phyloP scores from a whole-genome alignment of 2,888 invertebrate genomes.

The Oligia strigilis region DNA sequence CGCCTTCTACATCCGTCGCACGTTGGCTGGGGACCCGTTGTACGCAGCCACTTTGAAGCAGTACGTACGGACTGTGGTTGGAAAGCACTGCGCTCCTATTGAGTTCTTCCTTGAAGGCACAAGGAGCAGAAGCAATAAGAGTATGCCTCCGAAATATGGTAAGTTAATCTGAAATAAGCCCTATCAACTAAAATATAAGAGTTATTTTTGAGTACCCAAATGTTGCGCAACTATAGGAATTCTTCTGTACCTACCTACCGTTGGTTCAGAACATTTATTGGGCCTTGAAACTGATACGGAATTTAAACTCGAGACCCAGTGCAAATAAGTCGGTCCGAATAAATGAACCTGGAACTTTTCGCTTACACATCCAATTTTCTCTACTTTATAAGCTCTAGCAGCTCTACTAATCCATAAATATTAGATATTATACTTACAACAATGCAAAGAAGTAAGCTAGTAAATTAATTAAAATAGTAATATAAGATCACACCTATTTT shows the following conservation, averaged over 20 bases:
- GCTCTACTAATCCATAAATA: too few relatives aligned
- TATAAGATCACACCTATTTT: neutral
- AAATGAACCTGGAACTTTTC: neutral
- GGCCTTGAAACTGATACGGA: neutral
- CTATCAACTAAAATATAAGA: neutral
- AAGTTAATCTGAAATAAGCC: constrained; percentile 70
- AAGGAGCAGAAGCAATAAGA: constrained; percentile 97
- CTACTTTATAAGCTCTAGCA: neutral
- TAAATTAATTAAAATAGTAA: neutral
- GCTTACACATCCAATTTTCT: neutral
- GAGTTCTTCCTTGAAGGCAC: constrained; percentile 99
- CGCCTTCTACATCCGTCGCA: constrained; percentile 98
- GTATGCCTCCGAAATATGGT: constrained; percentile 98
- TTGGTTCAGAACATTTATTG: neutral
- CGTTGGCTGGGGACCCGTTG: constrained; percentile 95
- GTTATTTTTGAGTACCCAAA: neutral
- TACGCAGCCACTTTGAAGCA: constrained; percentile 98
- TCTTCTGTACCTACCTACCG: neutral
- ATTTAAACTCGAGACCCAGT: neutral
- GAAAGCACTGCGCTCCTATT: constrained; percentile 94
- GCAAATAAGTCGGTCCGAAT: neutral
- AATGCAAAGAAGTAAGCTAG: neutral
- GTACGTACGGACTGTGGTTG: constrained; percentile 96
- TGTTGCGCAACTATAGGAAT: neutral
- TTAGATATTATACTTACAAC: neutral